A percentile compares a stretch with the other conserved stretches of the same genome.
These are phyloP conservation scores for Heterodera carotae DNA, from an alignment of 1,140 invertebrate genomes.

Conservation along the genomic window DNA sequence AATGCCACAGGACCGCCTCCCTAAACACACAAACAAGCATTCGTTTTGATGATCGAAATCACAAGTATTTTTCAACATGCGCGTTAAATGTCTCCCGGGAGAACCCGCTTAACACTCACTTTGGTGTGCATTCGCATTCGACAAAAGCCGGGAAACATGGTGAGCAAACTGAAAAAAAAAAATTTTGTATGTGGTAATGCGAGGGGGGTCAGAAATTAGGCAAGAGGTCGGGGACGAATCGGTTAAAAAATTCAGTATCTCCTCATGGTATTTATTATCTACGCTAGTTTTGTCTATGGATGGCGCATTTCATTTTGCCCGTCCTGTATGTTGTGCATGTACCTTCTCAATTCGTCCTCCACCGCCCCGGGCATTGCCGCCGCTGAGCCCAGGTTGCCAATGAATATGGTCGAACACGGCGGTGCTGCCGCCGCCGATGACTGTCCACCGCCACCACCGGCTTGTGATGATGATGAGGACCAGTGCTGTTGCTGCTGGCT, in stretches of 20 bases:
- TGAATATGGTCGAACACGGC: constrained; percentile 94
- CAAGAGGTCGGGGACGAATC: no score
- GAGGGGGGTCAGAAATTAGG: no score
- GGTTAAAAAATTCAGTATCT: no score
- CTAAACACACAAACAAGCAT: background rate
- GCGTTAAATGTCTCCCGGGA: no score
- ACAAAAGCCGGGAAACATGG: constrained; percentile 92
- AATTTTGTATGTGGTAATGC: no score
- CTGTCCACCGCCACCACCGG: background rate
- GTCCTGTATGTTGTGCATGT: no score
- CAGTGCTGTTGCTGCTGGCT: constrained; percentile 31
- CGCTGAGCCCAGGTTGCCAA: constrained; percentile 84
- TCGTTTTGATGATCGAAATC: background rate
- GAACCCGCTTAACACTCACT: constrained; percentile 62
- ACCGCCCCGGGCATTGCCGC: constrained; percentile 77
- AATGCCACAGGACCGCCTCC: constrained; percentile 86
- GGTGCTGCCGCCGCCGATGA: constrained; percentile 20
- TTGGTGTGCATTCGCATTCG: constrained; percentile 94
- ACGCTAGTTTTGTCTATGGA: no score
- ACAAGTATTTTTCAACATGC: background rate
- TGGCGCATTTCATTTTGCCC: no score
- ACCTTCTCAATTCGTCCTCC: constrained; percentile 82
- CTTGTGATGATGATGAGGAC: background rate
- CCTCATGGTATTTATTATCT: no score
- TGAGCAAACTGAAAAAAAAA: constrained; percentile 80